phyloP scores from a whole-genome alignment of 2,797 vertebrate genomes.

The Eulemur coronatus region DNA sequence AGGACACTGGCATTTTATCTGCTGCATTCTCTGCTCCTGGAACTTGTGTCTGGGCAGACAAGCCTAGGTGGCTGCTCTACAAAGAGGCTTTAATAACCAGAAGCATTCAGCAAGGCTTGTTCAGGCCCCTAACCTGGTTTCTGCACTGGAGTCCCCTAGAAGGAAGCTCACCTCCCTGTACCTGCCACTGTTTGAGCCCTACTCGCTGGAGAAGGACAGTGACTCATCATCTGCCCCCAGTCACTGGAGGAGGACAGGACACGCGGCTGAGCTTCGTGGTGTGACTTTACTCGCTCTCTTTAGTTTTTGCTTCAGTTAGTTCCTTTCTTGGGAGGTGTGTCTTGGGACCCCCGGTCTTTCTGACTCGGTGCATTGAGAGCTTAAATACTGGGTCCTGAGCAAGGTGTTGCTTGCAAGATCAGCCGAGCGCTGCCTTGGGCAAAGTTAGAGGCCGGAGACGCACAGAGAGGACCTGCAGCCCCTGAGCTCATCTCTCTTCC shows the following conservation, averaged over 20 bases:
- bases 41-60: not conserved
- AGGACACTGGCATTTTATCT: not conserved
- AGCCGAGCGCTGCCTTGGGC: accelerated
- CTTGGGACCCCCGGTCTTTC: not conserved
- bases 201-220: not conserved
- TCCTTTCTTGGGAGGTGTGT: not conserved
- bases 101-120: accelerated
- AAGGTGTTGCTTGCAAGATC: not conserved
- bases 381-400: not conserved
- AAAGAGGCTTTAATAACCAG: not conserved
- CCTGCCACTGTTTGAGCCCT: too few relatives aligned
- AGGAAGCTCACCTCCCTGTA: not conserved
- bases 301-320: not conserved
- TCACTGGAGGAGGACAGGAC: not conserved
- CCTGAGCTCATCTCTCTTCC: not conserved
- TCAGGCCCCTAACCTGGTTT: not conserved
- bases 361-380: accelerated
- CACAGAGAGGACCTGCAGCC: not conserved
- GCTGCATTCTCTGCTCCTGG: not conserved
- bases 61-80: accelerated
- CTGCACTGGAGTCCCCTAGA: not conserved
- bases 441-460: not conserved
- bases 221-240: not conserved
- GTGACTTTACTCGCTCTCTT: not conserved
- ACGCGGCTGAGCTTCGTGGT: not conserved